A percentile compares a stretch with the other conserved stretches of the same genome.
These are phyloP conservation scores for Ailuropoda melanoleuca DNA, from an alignment of 2,113 vertebrate genomes.

Conservation along the genomic window DNA sequence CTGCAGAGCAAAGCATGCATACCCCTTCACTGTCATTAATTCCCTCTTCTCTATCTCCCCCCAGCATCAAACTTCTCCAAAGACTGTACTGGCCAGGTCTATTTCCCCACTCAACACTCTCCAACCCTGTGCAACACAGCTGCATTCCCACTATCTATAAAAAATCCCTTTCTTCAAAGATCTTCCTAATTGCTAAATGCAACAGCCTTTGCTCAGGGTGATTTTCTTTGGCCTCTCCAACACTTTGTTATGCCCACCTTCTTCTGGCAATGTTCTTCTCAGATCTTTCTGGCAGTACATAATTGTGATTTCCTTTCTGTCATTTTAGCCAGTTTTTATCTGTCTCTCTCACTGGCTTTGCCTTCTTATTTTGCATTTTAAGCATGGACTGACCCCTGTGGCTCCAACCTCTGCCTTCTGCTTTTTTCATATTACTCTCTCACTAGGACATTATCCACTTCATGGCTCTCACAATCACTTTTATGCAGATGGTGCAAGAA, in stretches of 20 bases:
- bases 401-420: not conserved
- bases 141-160: not conserved
- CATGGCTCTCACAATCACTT: not conserved
- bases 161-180: not conserved
- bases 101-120: not conserved
- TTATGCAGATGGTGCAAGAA: not conserved
- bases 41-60: not conserved
- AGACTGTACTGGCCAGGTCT: not conserved
- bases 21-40: not conserved
- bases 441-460: not conserved
- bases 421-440: constrained; percentile 6
- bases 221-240: not conserved
- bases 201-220: not conserved
- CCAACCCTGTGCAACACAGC: not conserved
- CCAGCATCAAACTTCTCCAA: not conserved
- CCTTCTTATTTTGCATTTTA: constrained; percentile 17
- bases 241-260: not conserved
- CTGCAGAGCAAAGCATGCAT: not conserved
- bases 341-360: not conserved
- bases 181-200: not conserved
- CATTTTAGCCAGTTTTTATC: not conserved
- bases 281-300: not conserved
- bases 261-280: not conserved
- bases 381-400: not conserved
- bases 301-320: not conserved